Evolutionary conservation across 2,797 vertebrate genomes (phyloP).

Genomic region (Botia almorhae): DNA sequence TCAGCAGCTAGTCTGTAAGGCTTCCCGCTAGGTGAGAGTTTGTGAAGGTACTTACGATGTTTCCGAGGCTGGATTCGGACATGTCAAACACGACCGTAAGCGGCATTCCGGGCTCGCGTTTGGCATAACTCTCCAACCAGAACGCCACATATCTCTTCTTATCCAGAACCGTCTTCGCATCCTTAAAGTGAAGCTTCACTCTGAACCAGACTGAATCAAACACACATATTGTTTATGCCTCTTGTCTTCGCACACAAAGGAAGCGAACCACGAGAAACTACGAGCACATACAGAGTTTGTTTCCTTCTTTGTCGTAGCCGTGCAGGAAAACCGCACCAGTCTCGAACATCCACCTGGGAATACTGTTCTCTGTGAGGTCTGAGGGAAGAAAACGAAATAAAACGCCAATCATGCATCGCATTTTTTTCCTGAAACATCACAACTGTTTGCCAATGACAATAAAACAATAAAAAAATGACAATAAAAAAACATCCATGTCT

Average conservation of each 20-base stretch:
- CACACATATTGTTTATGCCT: neutral
- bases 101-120: slow-evolving; percentile 91
- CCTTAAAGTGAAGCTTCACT: slow-evolving; percentile 91
- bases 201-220: slow-evolving; percentile 89
- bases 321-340: slow-evolving; percentile 90
- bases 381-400: slow-evolving; percentile 21
- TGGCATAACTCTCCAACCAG: slow-evolving; percentile 94
- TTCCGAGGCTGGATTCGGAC: slow-evolving; percentile 90
- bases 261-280: neutral
- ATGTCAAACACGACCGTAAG: slow-evolving; percentile 96
- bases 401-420: neutral
- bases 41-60: slow-evolving; percentile 84
- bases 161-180: slow-evolving; percentile 86
- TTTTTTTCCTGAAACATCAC: neutral
- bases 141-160: slow-evolving; percentile 96
- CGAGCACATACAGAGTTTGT: slow-evolving; percentile 90
- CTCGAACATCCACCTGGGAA: slow-evolving; percentile 93
- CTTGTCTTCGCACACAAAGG: neutral
- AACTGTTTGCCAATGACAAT: too few relatives aligned
- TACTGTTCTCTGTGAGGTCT: slow-evolving; percentile 89
- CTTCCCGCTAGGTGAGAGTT: neutral
- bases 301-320: slow-evolving; percentile 97
- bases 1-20: too few relatives aligned
- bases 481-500: too few relatives aligned
- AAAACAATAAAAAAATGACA: too few relatives aligned